Percentiles rank a stretch among this genome's conserved stretches.
These are phyloP conservation scores for Heptascelio sp. DNA, from an alignment of 2,888 invertebrate species.

Conservation along the genomic window DNA sequence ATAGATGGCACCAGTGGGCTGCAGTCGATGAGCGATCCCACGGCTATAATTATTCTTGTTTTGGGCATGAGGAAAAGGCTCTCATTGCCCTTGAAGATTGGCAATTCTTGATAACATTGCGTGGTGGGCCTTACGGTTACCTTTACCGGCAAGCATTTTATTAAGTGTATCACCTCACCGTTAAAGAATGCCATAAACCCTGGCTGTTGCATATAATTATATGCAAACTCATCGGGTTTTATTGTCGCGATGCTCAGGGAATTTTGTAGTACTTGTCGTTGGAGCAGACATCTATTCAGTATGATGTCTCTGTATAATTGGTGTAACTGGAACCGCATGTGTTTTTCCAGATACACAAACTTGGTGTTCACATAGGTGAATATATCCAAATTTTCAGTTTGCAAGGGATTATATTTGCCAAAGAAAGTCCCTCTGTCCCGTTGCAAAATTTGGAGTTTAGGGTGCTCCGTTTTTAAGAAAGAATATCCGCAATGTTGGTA, in stretches of 20 bases:
- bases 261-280: slow-evolving; percentile 73
- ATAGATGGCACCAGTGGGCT: neutral
- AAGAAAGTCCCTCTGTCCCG: neutral
- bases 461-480: neutral
- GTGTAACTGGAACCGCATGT: slow-evolving; percentile 65
- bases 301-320: slow-evolving; percentile 68
- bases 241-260: slow-evolving; percentile 71
- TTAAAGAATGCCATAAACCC: slow-evolving; percentile 73
- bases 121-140: slow-evolving; percentile 59
- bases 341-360: slow-evolving; percentile 74
- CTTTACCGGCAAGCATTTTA: slow-evolving; percentile 72
- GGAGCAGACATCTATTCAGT: slow-evolving; percentile 69
- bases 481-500: neutral
- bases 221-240: slow-evolving; percentile 72
- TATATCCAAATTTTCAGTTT: slow-evolving; percentile 52
- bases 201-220: slow-evolving; percentile 66
- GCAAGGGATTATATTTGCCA: neutral
- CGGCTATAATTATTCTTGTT: slow-evolving; percentile 25
- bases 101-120: slow-evolving; percentile 63
- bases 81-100: neutral
- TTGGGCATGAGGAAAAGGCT: slow-evolving; percentile 68
- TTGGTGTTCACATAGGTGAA: slow-evolving; percentile 71
- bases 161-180: slow-evolving; percentile 74
- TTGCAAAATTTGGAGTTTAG: neutral
- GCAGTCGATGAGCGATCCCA: neutral